Base-by-base conservation (phyloP, 2,888 invertebrate species). In the Drosophila pegasa region DNA sequence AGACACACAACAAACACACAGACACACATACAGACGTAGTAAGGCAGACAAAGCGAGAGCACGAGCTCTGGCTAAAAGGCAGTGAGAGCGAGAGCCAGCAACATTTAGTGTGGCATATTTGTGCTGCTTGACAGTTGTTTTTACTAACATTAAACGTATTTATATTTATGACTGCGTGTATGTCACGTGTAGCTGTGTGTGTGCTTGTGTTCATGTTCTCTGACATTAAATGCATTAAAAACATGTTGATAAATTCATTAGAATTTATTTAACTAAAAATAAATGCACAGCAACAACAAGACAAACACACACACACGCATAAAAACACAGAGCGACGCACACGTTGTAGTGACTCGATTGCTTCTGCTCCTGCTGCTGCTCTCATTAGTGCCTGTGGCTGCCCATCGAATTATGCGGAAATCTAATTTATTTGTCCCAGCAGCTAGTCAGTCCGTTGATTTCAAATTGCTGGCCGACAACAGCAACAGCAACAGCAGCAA, bases 231-330 rank as follows among this genome's bases (percentile, higher is more conserved):
- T 78, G 75, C 79, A 82, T 82, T 78, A 74, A 83, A 71, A 79
- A 68, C 67, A 76, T 74, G 72, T 58, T 75, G 70, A 78, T 83
- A 80, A 83, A 78, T 74, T 74, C 66, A 78, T 84, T 82, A 78
- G 74, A 82, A 74, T 73, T 79, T 81, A 81, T 79, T 81, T 71
- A 68, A 70, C 81, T 81, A 73, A 80, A 71, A 84, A 70, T 78
- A 80, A 71, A 78, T 73, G 61, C 22, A 41, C 55, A 59, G 57
- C 51, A 63, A 54, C 57, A 58, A 27, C 59, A 35, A 43, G 12
- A 2, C 35, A 54, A 38, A 16, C 58, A 47, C 33, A n/a, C 35
- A 22, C 29, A 56, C 41, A 38, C 40, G 45, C 16, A 52, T 35
- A 40, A 48, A 43, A 27, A 50, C 16, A 52, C 38, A 40, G 48